Base-by-base conservation (phyloP, 1,140 invertebrate species). In the Varroa destructor region DNA sequence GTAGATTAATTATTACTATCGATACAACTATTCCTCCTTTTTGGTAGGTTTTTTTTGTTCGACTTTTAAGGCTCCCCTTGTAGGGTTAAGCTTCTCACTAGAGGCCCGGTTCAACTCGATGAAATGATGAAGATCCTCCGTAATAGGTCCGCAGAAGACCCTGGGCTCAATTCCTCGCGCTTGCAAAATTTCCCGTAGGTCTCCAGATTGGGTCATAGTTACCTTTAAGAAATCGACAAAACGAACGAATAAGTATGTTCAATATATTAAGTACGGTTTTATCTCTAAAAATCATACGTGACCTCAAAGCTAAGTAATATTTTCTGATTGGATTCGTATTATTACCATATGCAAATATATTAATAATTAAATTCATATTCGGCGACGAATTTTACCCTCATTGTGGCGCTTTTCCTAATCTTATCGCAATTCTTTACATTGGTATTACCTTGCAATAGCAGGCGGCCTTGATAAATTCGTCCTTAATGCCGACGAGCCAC, bases 51-150 rank as follows among this genome's bases (percentile, higher is more conserved):
- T 51, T 51, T 8, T 3, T 51, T 51, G 46, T 8, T 51, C 46
- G 46, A 8, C 8, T 8, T 51, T 51, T 8, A 8, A 3, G 8
- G 4, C 8, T 8, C 46, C 46, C 46, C 46, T 67, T 8, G 37
- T 43, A 14, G 61, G 61, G 61, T 67, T 67, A 37, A 67, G 61
- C 37, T 67, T 67, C 12, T 40, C 61, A 46, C 61, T 67, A 2
- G 61, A 67, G 46, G 61, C 61, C 46, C 61, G 61, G 36, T 67
- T 67, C 61, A 67, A 37, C 36, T 67, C 61, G 37, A 67, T 67
- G 61, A 67, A 67, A 40, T 67, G 61, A 14, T 40, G 40, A 14
- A 67, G 61, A 40, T 67, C 61, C 40, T 67, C 61, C 3, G 40
- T 46, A 37, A 67, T 67, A 1, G 61, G 61, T 1, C 61, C 61